phyloP scores from a whole-genome alignment of 2,113 vertebrate species.

The Smithornis capensis region DNA sequence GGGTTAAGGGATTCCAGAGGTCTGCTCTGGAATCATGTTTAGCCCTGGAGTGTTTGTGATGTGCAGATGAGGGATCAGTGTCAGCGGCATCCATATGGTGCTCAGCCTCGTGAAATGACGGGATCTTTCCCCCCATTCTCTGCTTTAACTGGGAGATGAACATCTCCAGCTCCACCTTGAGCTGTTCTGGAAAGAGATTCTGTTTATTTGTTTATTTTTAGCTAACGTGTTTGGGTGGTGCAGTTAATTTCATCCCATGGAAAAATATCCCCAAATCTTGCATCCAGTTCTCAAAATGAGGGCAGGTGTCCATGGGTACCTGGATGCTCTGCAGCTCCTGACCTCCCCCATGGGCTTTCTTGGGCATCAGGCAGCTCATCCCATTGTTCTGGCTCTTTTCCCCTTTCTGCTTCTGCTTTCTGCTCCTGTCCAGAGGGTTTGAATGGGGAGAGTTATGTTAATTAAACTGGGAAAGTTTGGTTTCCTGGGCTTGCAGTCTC shows the following conservation, averaged over 20 bases:
- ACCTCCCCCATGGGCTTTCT: not conserved
- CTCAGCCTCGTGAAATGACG: not conserved
- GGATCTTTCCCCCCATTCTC: not conserved
- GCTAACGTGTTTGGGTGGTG: no score
- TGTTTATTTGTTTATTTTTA: not conserved
- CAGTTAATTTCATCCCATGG: not conserved
- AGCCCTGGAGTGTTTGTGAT: no score
- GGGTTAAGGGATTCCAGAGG: not conserved
- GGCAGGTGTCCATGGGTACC: no score
- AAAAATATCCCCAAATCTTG: not conserved
- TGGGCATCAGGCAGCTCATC: not conserved
- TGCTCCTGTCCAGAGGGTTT: not conserved
- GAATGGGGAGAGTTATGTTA: not conserved
- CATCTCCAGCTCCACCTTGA: not conserved
- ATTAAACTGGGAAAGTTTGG: not conserved
- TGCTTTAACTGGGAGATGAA: not conserved
- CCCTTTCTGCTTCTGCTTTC: not conserved
- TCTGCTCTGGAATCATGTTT: not conserved
- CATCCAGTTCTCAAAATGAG: fast-evolving
- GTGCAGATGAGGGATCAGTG: not conserved
- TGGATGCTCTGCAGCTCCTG: not conserved
- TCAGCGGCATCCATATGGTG: not conserved
- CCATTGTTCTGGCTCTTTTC: fast-evolving
- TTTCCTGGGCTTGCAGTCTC: not conserved
- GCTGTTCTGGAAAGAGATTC: not conserved